Evolutionary conservation across 2,888 invertebrate species (phyloP), one percentile per base, ranked within the genome.

Genomic region (Digitonthophagus gazella): DNA sequence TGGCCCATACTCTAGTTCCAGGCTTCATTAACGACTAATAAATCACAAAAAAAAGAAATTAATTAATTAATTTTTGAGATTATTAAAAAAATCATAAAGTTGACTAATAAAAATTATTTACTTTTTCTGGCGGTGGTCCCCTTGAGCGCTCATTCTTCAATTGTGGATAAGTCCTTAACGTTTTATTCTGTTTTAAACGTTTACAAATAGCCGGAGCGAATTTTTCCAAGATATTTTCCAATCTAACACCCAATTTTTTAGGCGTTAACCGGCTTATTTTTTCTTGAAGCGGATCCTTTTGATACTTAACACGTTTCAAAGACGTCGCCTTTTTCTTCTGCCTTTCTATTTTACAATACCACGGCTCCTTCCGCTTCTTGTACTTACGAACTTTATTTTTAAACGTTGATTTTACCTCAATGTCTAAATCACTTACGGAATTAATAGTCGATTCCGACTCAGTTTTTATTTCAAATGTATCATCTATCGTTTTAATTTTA

Each of bases 1-100:
- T 88, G 0, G 88, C 89, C 84, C 88, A 87, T 2, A 89, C 88
- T n/a, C 75, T 61, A n/a, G 61, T 61, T 6, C 16, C n/a, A 8
- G 61, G 6, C 18, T 18, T n/a, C 3, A 61, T 14, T 11, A 61
- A 6, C 2, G 16, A 16, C 61, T 61, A 3, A n/a, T n/a, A 54
- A 54, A n/a, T 1, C 11, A 16, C 3, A 55, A 64, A 44, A 68
- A 58, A 58, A 67, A n/a, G 2, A 54, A 19, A 54, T n/a, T 63
- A 61, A 64, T 19, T 64, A 57, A 54, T 58, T 14, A 8, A n/a
- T 19, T n/a, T 15, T n/a, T 57, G 57, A 57, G 28, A 64, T 44
- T 44, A 6, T 0, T 2, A 18, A 5, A 19, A 18, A 3, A 57
- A 15, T 57, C 15, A n/a, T n/a, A n/a, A 15, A 57, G 15, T 3